Evolutionary conservation across 2,888 invertebrate species (phyloP).

Genomic region (Eupithecia centaureata): DNA sequence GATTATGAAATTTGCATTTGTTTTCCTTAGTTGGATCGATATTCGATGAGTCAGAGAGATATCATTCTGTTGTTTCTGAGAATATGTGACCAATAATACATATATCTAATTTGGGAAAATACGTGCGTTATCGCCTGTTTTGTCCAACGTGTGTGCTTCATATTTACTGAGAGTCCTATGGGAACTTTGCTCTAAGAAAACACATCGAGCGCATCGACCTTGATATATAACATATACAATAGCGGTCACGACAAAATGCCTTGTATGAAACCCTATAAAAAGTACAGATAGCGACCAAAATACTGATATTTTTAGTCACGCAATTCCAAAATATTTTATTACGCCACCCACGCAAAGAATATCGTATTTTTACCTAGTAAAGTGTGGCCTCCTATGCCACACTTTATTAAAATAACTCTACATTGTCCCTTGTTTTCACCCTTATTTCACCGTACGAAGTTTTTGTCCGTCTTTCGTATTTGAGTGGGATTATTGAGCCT

Average conservation of each 20-base stretch:
- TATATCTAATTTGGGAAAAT: neutral
- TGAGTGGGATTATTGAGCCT: neutral
- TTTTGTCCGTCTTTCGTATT: neutral
- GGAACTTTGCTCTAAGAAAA: neutral
- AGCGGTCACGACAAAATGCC: neutral
- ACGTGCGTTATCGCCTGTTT: neutral
- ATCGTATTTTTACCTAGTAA: neutral
- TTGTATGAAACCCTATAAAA: neutral
- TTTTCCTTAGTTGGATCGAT: neutral
- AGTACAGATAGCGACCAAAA: too few relatives aligned
- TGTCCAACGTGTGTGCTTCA: neutral
- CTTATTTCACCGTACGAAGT: neutral
- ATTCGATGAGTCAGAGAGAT: neutral
- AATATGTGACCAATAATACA: neutral
- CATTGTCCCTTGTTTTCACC: neutral
- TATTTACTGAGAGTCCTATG: neutral
- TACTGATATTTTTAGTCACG: neutral
- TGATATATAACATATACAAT: neutral
- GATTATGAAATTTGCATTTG: neutral
- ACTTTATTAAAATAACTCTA: neutral
- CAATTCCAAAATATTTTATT: neutral
- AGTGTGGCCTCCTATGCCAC: neutral
- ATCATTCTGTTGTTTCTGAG: constrained; percentile 3
- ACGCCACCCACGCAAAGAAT: neutral
- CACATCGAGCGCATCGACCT: neutral